Conservation (phyloP, 2,888 invertebrate species). For the Flabesymbios commensalis region DNA sequence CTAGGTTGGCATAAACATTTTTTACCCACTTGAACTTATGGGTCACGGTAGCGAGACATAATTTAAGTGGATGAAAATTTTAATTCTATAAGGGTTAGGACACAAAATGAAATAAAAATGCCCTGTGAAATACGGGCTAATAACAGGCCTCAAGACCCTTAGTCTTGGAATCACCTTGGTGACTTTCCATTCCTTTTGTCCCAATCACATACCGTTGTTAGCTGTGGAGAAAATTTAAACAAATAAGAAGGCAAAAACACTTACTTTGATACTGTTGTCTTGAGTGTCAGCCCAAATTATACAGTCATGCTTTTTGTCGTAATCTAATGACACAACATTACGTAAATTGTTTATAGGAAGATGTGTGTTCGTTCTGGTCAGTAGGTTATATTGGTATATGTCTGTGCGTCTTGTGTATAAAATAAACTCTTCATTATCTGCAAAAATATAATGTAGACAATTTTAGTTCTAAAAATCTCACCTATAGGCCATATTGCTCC, state of each 20-base stretch:
- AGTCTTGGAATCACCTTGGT: too few species aligned
- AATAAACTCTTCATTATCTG: constrained; percentile 70
- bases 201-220: too few species aligned
- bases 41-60: too few species aligned
- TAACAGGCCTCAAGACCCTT: too few species aligned
- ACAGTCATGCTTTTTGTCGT: constrained; percentile 81
- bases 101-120: too few species aligned
- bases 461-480: not conserved
- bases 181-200: too few species aligned
- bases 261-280: constrained; percentile 73
- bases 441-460: not conserved
- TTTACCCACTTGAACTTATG: too few species aligned
- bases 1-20: too few species aligned
- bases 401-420: constrained; percentile 78
- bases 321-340: constrained; percentile 85
- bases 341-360: constrained; percentile 73
- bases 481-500: not conserved
- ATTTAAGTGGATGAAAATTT: too few species aligned
- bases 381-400: constrained; percentile 72
- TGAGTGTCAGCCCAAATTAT: constrained; percentile 88
- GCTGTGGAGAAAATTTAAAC: too few species aligned
- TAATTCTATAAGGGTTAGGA: too few species aligned
- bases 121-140: too few species aligned
- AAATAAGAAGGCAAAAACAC: not conserved
- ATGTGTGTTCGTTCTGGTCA: constrained; percentile 37